A percentile compares a stretch with the other conserved stretches of the same genome.
Evolutionary conservation across 2,113 vertebrate species (phyloP).

Genomic region (Sus scrofa): DNA sequence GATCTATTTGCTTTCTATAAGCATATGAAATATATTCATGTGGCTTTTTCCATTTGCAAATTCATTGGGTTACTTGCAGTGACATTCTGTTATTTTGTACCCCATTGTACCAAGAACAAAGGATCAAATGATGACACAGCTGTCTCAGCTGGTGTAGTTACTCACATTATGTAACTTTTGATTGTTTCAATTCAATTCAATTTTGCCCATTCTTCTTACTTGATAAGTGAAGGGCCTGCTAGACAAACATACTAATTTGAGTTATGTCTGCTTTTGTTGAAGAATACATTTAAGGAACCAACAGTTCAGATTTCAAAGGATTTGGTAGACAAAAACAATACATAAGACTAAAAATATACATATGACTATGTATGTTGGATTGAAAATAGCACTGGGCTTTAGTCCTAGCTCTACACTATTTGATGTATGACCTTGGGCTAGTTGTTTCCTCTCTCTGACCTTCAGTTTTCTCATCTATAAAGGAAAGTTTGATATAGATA

Average conservation of each 20-base stretch:
- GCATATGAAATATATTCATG: background rate
- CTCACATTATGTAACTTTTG: constrained; percentile 40
- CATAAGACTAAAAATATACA: background rate
- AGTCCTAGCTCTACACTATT: background rate
- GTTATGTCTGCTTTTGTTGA: background rate
- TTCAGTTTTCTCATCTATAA: constrained; percentile 35
- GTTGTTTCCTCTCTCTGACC: background rate
- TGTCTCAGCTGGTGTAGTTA: constrained; percentile 33
- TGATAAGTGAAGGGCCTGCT: background rate
- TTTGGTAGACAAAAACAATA: background rate
- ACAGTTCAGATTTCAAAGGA: constrained; percentile 36
- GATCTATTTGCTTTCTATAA: constrained; percentile 30
- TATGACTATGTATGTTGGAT: background rate
- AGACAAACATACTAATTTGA: constrained; percentile 2
- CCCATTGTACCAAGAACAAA: constrained; percentile 57
- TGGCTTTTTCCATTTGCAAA: background rate
- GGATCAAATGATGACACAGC: constrained; percentile 36
- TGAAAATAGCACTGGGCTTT: constrained; percentile 7
- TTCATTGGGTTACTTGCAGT: constrained; percentile 7
- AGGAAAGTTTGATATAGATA: constrained; percentile 9
- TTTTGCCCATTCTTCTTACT: constrained; percentile 61
- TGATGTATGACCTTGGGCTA: background rate
- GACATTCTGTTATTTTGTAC: constrained; percentile 27
- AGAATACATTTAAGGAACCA: constrained; percentile 10
- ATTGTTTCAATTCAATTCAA: constrained; percentile 62